A percentile compares a stretch with the other conserved stretches of the same genome.
Conservation (phyloP, 2,888 invertebrate species). For the Macrosoma leucophasiata region DNA sequence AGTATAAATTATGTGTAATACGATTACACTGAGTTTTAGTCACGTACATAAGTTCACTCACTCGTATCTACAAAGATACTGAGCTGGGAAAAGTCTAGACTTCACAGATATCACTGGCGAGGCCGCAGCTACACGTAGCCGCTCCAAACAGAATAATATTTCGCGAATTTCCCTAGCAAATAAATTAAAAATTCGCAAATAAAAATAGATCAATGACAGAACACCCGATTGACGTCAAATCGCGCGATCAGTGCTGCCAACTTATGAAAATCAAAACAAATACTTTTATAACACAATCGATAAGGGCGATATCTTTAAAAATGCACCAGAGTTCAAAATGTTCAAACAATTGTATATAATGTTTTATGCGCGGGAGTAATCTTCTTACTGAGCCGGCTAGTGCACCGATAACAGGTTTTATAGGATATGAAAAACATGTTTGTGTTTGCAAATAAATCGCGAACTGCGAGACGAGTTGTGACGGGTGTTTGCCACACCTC, state of each 20-base stretch:
- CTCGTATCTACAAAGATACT: conserved; percentile 15
- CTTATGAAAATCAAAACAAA: conserved; percentile 41
- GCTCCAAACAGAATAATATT: conserved; percentile 10
- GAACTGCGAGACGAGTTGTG: conserved; percentile 17
- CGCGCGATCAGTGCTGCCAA: conserved; percentile 55
- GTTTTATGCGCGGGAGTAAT: conserved; percentile 21
- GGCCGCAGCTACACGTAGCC: conserved; percentile 11
- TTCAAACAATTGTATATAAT: too few relatives aligned
- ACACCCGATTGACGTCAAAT: conserved; percentile 51
- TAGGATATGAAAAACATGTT: conserved; percentile 53
- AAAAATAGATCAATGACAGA: conserved; percentile 57
- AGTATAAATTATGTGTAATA: conserved; percentile 4
- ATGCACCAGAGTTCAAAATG: too few relatives aligned
- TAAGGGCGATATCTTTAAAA: too few relatives aligned
- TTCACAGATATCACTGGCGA: conserved; percentile 20
- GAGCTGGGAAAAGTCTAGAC: conserved; percentile 15
- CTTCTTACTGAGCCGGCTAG: conserved; percentile 27
- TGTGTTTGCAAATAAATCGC: conserved; percentile 23
- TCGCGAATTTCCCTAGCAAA: conserved; percentile 29
- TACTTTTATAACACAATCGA: conserved; percentile 20
- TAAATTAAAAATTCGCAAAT: conserved; percentile 29
- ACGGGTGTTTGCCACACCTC: conserved; percentile 43
- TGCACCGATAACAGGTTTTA: conserved; percentile 33
- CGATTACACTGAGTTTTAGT: conserved; percentile 15
- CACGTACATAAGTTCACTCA: conserved; percentile 22